Evolutionary conservation across 2,888 invertebrate genomes (phyloP), one percentile per base, ranked within the genome.

Genomic region (Tillus elongatus): DNA sequence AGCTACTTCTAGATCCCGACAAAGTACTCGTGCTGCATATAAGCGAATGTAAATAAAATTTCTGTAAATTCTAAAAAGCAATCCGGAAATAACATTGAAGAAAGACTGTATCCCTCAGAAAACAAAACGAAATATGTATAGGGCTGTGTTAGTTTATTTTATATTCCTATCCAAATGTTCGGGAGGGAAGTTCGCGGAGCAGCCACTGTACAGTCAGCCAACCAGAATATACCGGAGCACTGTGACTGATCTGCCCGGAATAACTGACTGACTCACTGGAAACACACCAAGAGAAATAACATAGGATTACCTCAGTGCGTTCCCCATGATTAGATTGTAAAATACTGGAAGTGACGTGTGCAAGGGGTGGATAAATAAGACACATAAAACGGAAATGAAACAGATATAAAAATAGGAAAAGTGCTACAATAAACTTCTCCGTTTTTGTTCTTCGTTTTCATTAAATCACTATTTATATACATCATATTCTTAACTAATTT

Each of bases 291-390:
- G 65, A 65, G 65, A 66, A 66, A 66, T 66, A 66, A 66, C 65
- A 58, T 60, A 50, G 66, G 66, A 67, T 67, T 67, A 66, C 64
- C 58, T 55, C 61, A 65, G 66, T 67, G 66, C 66, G 66, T 67
- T 67, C 65, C 63, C 66, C 65, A 67, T 68, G 68, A 68, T 68
- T 68, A 68, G 68, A 68, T 67, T 68, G 68, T 68, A 68, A 68
- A 68, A 68, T 68, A 68, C 66, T 67, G 65, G 64, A 66, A 66
- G 66, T 66, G 66, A 66, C 66, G 65, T 64, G 61, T 60, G 64
- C 64, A 63, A n/a, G 61, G 66, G 65, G 66, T 66, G 66, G 66
- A 65, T 65, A 65, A 65, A 66, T 66, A 66, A 65, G 64, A 61
- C 60, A 63, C 65, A 64, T 66, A 66, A 66, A 66, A 66, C 61